phyloP scores from a whole-genome alignment of 2,113 vertebrate genomes.

The Cinclus cinclus region DNA sequence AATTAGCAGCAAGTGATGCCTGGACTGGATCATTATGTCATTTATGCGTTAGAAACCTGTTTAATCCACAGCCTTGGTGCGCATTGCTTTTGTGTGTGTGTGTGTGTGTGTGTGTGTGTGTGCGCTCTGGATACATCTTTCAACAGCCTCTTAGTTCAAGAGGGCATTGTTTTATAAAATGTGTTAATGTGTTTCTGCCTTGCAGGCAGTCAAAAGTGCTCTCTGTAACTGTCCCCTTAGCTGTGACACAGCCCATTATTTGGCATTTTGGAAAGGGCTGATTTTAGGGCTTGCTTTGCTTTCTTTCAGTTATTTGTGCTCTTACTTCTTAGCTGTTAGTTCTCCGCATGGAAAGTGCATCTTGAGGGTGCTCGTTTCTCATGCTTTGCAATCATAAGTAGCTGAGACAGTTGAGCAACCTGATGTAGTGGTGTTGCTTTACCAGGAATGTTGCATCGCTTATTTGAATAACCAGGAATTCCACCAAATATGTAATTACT shows the following conservation, averaged over 20 bases:
- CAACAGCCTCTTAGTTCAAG: slow-evolving; percentile 42
- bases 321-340: slow-evolving; percentile 27
- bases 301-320: neutral
- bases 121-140: slow-evolving; percentile 38
- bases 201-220: neutral
- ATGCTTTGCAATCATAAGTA: neutral
- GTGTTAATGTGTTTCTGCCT: slow-evolving; percentile 48
- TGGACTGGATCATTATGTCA: neutral
- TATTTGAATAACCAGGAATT: slow-evolving; percentile 17
- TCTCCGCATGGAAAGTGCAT: neutral
- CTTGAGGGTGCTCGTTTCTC: neutral
- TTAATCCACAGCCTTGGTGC: neutral
- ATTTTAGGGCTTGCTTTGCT: neutral
- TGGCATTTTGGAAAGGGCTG: neutral
- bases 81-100: neutral
- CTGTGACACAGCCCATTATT: neutral
- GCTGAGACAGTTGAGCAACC: slow-evolving; percentile 6
- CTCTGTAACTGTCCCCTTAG: neutral
- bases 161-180: slow-evolving; percentile 22
- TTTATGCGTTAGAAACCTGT: slow-evolving; percentile 26
- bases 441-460: neutral
- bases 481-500: neutral
- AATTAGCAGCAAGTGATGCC: neutral
- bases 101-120: neutral
- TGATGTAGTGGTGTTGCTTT: neutral